Percentiles rank a stretch among this genome's conserved stretches.
Evolutionary conservation across 2,888 invertebrate genomes (phyloP).

Genomic region (Laothoe populi): DNA sequence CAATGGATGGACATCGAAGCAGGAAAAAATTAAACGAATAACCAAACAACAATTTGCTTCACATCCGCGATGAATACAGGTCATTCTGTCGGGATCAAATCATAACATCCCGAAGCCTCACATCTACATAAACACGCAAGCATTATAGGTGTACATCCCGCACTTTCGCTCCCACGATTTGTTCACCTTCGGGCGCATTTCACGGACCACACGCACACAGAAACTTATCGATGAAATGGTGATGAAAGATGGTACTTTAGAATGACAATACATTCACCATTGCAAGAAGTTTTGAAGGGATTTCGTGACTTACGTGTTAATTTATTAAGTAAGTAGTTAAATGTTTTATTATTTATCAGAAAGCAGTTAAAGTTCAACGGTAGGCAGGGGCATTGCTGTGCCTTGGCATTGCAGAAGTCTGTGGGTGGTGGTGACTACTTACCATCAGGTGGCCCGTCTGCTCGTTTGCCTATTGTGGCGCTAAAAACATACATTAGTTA

Average conservation of each 20-base stretch:
- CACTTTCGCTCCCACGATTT: slow-evolving; percentile 23
- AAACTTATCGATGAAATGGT: not conserved
- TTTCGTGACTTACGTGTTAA: no score
- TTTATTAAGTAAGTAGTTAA: no score
- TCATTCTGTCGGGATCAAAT: not conserved
- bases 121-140: not conserved
- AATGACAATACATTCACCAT: not conserved
- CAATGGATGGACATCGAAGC: no score
- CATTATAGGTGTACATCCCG: not conserved
- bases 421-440: no score
- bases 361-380: no score
- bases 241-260: not conserved
- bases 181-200: slow-evolving; percentile 1
- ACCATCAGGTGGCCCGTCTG: no score
- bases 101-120: slow-evolving; percentile 1
- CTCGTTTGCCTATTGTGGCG: no score
- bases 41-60: not conserved
- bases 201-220: slow-evolving; percentile 20
- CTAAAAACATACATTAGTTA: no score
- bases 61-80: not conserved
- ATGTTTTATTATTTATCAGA: no score
- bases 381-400: no score
- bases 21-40: no score
- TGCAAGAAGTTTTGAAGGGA: not conserved
- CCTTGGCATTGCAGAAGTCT: no score